phyloP scores from a whole-genome alignment of 2,113 vertebrate species.

The Orientallactaga bullata region DNA sequence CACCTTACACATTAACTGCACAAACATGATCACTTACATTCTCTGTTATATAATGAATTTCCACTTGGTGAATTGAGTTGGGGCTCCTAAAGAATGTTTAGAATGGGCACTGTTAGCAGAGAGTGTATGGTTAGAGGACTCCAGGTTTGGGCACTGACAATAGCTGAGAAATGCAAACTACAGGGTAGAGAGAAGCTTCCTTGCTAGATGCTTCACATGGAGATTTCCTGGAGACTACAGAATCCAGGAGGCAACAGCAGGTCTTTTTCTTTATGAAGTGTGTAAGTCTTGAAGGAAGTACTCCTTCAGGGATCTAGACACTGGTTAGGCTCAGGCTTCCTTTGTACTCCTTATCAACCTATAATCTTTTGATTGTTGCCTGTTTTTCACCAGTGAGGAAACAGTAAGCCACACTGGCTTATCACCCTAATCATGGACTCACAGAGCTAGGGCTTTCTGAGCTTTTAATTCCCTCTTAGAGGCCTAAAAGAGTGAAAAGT shows the following conservation, averaged over 20 bases:
- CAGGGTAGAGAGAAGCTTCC: neutral
- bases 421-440: constrained; percentile 91
- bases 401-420: constrained; percentile 89
- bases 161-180: constrained; percentile 17
- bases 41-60: constrained; percentile 43
- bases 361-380: constrained; percentile 89
- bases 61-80: constrained; percentile 30
- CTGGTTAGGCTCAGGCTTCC: constrained; percentile 85
- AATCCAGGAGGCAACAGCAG: neutral
- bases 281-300: constrained; percentile 16
- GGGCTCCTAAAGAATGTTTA: constrained; percentile 27
- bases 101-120: neutral
- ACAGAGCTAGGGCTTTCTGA: constrained; percentile 86
- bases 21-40: constrained; percentile 13
- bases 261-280: constrained; percentile 17
- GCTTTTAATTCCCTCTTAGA: constrained; percentile 92
- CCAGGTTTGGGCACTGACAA: neutral
- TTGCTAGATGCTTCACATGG: neutral
- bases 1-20: neutral
- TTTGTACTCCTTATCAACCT: constrained; percentile 87
- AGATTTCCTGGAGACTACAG: neutral
- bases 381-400: constrained; percentile 89
- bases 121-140: neutral
- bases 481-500: constrained; percentile 90
- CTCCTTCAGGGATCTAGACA: constrained; percentile 75